Percentiles rank a stretch among this genome's conserved stretches.
Evolutionary conservation across 2,113 vertebrate species (phyloP).

Genomic region (Vimba vimba): DNA sequence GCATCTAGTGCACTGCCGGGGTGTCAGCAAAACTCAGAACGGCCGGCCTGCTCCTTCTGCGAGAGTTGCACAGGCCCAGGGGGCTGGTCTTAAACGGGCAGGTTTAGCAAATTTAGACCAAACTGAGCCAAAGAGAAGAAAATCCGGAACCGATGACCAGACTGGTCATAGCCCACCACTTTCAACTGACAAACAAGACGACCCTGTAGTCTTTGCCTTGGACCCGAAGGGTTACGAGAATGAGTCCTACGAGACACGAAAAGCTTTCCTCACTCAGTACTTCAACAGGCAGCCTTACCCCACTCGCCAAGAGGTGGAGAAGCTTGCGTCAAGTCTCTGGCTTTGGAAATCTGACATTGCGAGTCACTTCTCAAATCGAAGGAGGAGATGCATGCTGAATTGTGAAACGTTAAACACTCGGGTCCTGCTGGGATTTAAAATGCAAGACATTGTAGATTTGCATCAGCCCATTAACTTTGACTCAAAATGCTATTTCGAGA

Average conservation of each 20-base stretch:
- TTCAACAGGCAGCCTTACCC: slow-evolving; percentile 93
- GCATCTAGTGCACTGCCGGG: slow-evolving; percentile 95
- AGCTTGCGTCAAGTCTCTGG: slow-evolving; percentile 91
- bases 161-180: slow-evolving; percentile 66
- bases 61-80: slow-evolving; percentile 80
- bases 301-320: slow-evolving; percentile 89
- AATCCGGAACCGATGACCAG: slow-evolving; percentile 73
- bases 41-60: slow-evolving; percentile 83
- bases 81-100: slow-evolving; percentile 81
- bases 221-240: slow-evolving; percentile 94
- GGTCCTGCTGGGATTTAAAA: slow-evolving; percentile 93
- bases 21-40: slow-evolving; percentile 94
- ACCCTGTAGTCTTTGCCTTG: slow-evolving; percentile 87
- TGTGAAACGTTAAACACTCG: slow-evolving; percentile 84
- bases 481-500: slow-evolving; percentile 80
- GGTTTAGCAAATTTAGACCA: slow-evolving; percentile 81
- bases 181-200: slow-evolving; percentile 89
- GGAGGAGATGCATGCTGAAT: slow-evolving; percentile 88
- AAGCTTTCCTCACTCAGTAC: slow-evolving; percentile 92
- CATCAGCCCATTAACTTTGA: slow-evolving; percentile 86
- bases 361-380: slow-evolving; percentile 90
- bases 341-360: slow-evolving; percentile 96
- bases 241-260: slow-evolving; percentile 92
- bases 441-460: slow-evolving; percentile 88
- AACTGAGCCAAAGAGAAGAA: slow-evolving; percentile 85